phyloP scores from a whole-genome alignment of 2,888 invertebrate species.

The Eledone cirrhosa region DNA sequence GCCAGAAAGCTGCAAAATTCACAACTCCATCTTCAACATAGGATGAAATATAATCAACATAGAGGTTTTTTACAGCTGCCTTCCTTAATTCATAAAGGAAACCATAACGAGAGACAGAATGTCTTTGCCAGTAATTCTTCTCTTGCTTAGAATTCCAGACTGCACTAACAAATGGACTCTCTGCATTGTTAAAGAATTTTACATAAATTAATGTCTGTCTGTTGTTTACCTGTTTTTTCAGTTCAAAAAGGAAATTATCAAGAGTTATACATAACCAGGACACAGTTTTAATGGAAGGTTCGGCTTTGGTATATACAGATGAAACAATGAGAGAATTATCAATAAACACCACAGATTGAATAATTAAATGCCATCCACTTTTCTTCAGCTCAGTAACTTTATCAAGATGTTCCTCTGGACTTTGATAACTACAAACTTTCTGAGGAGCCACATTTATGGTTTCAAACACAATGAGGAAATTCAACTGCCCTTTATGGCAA shows the following conservation, averaged over 20 bases:
- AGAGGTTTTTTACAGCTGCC: conserved; percentile 47
- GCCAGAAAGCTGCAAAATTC: conserved; percentile 58
- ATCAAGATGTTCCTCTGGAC: conserved; percentile 23
- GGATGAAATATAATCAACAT: conserved; percentile 48
- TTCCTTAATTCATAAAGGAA: conserved; percentile 55
- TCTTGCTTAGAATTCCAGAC: conserved; percentile 45
- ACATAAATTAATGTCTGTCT: conserved; percentile 43
- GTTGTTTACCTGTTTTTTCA: conserved; percentile 40
- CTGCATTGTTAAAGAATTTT: conserved; percentile 51
- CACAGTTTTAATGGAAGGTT: conserved; percentile 17
- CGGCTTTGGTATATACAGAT: conserved; percentile 28
- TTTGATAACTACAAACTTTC: conserved; percentile 24
- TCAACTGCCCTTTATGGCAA: conserved; percentile 15
- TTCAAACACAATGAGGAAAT: conserved; percentile 37
- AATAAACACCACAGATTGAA: conserved; percentile 21
- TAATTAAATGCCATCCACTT: conserved; percentile 19
- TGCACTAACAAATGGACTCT: conserved; percentile 49
- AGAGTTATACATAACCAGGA: conserved; percentile 45
- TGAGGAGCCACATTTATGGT: background rate
- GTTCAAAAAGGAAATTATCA: conserved; percentile 50
- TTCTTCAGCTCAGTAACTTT: conserved; percentile 19
- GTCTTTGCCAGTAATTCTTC: conserved; percentile 49
- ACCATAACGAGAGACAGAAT: conserved; percentile 56
- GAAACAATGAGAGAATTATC: conserved; percentile 26
- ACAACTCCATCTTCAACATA: conserved; percentile 53